A percentile compares a stretch with the other conserved stretches of the same genome.
Evolutionary conservation across 1,140 invertebrate genomes (phyloP).

Genomic region (Drosophila littoralis): DNA sequence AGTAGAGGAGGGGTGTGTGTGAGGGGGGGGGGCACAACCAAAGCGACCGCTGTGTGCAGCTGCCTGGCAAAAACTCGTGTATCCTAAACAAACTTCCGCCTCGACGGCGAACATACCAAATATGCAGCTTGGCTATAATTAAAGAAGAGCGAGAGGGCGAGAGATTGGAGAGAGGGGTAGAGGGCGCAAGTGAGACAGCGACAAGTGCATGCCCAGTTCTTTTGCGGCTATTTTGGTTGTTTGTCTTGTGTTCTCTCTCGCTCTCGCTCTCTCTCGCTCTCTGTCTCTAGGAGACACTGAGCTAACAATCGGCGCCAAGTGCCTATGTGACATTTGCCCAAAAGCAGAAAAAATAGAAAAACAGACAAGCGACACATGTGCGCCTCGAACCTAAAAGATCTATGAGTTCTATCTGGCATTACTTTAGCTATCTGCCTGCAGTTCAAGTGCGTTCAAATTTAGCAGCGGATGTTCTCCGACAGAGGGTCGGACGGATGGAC

Average conservation of each 20-base stretch:
- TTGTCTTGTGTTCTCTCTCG: conserved; percentile 1
- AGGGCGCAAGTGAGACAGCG: conserved; percentile 6
- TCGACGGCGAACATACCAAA: conserved; percentile 43
- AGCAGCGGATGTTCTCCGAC: conserved; percentile 37
- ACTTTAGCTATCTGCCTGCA: conserved; percentile 3
- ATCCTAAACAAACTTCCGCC: conserved; percentile 81
- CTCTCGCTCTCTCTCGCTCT: background rate
- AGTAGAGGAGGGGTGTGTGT: background rate
- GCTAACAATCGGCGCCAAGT: conserved; percentile 54
- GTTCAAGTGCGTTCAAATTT: conserved; percentile 49
- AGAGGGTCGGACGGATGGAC: background rate
- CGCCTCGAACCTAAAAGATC: conserved; percentile 14
- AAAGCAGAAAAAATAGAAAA: conserved; percentile 26
- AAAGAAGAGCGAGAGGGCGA: conserved; percentile 22
- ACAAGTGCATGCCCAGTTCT: conserved; percentile 37
- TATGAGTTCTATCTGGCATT: background rate
- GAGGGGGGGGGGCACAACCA: background rate
- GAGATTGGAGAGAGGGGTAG: background rate
- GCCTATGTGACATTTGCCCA: conserved; percentile 65
- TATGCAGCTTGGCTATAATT: conserved; percentile 67
- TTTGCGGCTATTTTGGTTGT: conserved; percentile 46
- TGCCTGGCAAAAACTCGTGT: conserved; percentile 45
- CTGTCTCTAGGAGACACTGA: conserved; percentile 13
- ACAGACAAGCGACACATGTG: conserved; percentile 27
- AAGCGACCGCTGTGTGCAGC: conserved; percentile 49